Evolutionary conservation across 2,113 vertebrate species (phyloP), one percentile per base, ranked within the genome.

Genomic region (Phrynosoma platyrhinos): DNA sequence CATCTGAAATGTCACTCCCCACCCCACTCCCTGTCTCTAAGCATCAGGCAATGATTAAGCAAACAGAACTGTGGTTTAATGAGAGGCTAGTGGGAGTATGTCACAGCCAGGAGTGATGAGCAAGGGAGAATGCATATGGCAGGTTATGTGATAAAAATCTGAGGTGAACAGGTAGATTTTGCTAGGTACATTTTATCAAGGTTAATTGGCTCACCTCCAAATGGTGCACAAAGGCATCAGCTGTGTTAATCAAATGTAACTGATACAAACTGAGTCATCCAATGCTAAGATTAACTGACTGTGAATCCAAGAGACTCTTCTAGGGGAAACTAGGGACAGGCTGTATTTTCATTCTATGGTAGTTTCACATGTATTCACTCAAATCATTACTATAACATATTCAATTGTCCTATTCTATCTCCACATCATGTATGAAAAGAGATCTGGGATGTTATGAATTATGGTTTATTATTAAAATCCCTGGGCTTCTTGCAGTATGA

Each of bases 51-150:
- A 71, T 71, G 27, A 71, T 71, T 27, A 71, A 71, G 68, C 68
- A 71, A 71, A 30, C 7, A 71, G 68, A n/a, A 58, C 68, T 47
- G 68, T 23, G 81, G 92, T 88, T 93, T 85, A 91, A 88, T 88
- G 84, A 74, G 86, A 80, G 79, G 82, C 25, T 21, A 89, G 92
- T 88, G 72, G 40, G n/a, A 75, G n/a, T 72, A 84, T 85, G 77
- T 82, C 88, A 85, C 74, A 79, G 47, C 87, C 86, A 76, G 72
- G 88, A 23, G 27, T 36, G 85, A 86, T 76, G 72, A 85, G 47
- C 71, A 90, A 87, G 32, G 53, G 9, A 30, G 36, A 62, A 81
- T 20, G 68, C 52, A 13, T 27, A 25, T 16, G 13, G 12, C 4
- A 81, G 47, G 62, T 55, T 40, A 79, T 13, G 25, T 10, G 78